Conservation (phyloP, 1,140 invertebrate genomes). For the Megalonaias nervosa region DNA sequence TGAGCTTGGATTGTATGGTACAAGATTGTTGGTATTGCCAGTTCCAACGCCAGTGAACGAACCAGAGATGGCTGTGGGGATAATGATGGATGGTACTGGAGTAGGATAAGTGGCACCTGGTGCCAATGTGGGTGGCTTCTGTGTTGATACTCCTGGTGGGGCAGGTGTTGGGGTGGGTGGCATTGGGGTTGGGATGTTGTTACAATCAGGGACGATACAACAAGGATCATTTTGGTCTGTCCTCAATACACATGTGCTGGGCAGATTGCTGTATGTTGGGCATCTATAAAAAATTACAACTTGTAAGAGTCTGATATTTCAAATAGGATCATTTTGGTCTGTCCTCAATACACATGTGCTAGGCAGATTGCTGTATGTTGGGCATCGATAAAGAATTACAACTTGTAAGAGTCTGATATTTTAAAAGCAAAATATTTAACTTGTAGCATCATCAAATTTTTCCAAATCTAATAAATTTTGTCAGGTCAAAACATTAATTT, state of each 20-base stretch:
- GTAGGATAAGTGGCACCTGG: too few species aligned
- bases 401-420: neutral
- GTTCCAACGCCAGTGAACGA: slow-evolving; percentile 16
- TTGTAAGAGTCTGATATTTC: neutral
- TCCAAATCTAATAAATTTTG: too few species aligned
- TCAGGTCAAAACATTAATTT: too few species aligned
- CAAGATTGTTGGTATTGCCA: slow-evolving; percentile 21
- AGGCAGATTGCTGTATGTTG: slow-evolving; percentile 34
- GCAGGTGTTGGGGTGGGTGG: slow-evolving; percentile 25
- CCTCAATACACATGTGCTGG: slow-evolving; percentile 30
- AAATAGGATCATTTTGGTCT: slow-evolving; percentile 27
- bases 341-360: slow-evolving; percentile 33
- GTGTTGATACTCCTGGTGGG: too few species aligned
- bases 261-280: slow-evolving; percentile 37
- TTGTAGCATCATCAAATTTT: too few species aligned
- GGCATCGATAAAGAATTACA: slow-evolving; percentile 36
- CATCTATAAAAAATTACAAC: slow-evolving; percentile 33
- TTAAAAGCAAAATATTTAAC: too few species aligned
- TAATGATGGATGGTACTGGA: slow-evolving; percentile 17
- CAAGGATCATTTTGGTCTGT: slow-evolving; percentile 37
- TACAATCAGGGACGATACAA: slow-evolving; percentile 49
- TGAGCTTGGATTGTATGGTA: slow-evolving; percentile 23
- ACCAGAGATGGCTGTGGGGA: slow-evolving; percentile 27
- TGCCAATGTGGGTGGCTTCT: too few species aligned
- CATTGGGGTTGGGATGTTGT: slow-evolving; percentile 37